Evolutionary conservation across 2,797 vertebrate species (phyloP).

Genomic region (Acropternis orthonyx): DNA sequence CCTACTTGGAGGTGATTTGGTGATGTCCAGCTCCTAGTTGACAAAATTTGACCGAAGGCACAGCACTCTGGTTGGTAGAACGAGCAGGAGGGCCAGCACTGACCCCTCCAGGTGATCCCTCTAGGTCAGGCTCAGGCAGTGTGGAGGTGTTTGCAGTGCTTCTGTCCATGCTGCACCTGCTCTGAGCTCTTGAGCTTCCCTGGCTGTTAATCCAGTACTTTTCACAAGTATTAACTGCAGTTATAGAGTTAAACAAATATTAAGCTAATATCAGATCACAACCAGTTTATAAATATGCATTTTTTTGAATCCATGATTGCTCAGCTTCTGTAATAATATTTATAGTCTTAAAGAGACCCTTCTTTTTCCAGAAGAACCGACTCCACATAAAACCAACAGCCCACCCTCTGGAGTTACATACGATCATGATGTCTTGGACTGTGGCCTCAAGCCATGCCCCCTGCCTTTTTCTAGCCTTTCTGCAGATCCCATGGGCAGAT

Average conservation of each 20-base stretch:
- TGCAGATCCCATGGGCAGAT: conserved; percentile 82
- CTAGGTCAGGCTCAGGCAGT: neutral
- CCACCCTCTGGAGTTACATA: conserved; percentile 85
- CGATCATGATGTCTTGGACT: conserved; percentile 84
- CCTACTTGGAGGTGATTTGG: neutral
- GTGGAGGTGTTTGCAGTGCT: neutral
- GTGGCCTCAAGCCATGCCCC: conserved; percentile 87
- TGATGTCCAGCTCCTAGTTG: neutral
- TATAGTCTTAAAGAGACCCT: conserved; percentile 83
- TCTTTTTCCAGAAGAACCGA: conserved; percentile 93
- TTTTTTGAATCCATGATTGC: conserved; percentile 67
- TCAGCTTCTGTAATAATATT: conserved; percentile 70
- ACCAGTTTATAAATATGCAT: conserved; percentile 53
- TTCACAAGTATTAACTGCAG: neutral
- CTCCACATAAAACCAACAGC: conserved; percentile 88
- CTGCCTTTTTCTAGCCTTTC: conserved; percentile 78
- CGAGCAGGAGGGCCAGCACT: neutral
- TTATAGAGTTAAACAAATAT: neutral
- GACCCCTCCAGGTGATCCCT: neutral
- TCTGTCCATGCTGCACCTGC: neutral
- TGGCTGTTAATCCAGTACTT: conserved; percentile 48
- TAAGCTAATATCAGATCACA: conserved; percentile 40
- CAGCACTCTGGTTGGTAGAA: neutral
- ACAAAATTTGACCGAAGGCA: neutral
- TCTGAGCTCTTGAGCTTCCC: conserved; percentile 28